Percentiles rank a stretch among this genome's conserved stretches.
phyloP scores from a whole-genome alignment of 2,113 vertebrate genomes.

The Harpagus bidentatus region DNA sequence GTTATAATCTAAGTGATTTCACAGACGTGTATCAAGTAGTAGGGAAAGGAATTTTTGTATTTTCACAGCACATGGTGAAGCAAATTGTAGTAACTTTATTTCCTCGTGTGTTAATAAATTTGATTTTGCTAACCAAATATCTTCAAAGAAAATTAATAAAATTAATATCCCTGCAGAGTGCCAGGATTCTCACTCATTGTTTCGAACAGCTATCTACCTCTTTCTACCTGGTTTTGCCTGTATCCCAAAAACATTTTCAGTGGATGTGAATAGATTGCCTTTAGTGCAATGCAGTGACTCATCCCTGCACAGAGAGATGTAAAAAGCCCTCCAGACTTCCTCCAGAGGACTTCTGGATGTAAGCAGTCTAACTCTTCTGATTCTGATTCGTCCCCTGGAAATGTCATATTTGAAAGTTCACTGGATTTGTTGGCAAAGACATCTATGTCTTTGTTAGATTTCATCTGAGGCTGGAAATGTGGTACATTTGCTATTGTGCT shows the following conservation, averaged over 20 bases:
- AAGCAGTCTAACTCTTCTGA: neutral
- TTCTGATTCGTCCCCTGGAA: constrained; percentile 15
- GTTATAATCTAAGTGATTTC: neutral
- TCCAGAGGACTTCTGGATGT: neutral
- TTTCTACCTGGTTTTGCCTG: neutral
- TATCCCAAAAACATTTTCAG: neutral
- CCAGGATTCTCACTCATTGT: neutral
- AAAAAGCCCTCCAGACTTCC: neutral
- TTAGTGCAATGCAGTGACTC: neutral
- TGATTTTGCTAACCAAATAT: neutral
- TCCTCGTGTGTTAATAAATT: neutral
- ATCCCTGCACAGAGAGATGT: neutral
- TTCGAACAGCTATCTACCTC: neutral
- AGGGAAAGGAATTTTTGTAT: neutral
- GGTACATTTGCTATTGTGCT: neutral
- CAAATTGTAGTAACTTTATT: neutral
- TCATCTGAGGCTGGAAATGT: neutral
- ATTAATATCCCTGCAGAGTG: neutral
- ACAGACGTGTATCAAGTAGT: neutral
- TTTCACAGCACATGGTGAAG: neutral
- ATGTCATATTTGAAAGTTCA: constrained; percentile 52
- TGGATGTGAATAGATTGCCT: neutral
- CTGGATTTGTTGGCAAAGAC: neutral
- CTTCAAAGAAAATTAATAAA: neutral
- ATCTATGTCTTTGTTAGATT: neutral